Percentiles rank a stretch among this genome's conserved stretches.
phyloP scores from a whole-genome alignment of 2,888 invertebrate genomes.

The Tridacna crocea region DNA sequence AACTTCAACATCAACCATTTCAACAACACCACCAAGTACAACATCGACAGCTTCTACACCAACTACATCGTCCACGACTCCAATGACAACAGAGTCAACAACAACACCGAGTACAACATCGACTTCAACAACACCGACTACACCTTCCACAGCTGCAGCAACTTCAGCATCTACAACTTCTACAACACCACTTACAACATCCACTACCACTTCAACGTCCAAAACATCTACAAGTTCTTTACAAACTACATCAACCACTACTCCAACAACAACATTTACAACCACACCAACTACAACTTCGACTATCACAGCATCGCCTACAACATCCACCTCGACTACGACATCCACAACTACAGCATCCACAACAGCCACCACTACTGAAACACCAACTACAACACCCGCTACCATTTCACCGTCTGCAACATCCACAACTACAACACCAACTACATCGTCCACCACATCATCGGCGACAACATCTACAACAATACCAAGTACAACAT shows the following conservation, averaged over 20 bases:
- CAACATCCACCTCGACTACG: too few species aligned
- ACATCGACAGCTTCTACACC: background rate
- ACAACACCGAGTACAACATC: too few species aligned
- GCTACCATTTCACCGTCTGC: too few species aligned
- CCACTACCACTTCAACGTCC: constrained; percentile 7
- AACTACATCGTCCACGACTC: background rate
- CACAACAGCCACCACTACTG: too few species aligned
- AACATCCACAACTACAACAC: constrained; percentile 1
- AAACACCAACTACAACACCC: too few species aligned
- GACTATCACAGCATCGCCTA: too few species aligned
- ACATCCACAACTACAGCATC: too few species aligned
- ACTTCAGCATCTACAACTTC: background rate
- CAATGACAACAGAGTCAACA: background rate
- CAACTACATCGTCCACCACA: background rate
- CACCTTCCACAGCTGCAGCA: constrained; percentile 5
- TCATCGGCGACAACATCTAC: background rate
- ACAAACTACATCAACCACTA: background rate
- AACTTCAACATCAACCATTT: background rate
- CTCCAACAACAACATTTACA: background rate
- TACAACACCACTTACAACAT: background rate
- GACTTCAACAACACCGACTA: background rate
- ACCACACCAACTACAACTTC: background rate
- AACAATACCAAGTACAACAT: background rate
- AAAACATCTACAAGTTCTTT: constrained; percentile 7
- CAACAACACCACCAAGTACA: background rate